These are phyloP conservation scores for Hypocryptadius cinnamomeus DNA, from an alignment of 2,113 vertebrate genomes.

Conservation along the genomic window DNA sequence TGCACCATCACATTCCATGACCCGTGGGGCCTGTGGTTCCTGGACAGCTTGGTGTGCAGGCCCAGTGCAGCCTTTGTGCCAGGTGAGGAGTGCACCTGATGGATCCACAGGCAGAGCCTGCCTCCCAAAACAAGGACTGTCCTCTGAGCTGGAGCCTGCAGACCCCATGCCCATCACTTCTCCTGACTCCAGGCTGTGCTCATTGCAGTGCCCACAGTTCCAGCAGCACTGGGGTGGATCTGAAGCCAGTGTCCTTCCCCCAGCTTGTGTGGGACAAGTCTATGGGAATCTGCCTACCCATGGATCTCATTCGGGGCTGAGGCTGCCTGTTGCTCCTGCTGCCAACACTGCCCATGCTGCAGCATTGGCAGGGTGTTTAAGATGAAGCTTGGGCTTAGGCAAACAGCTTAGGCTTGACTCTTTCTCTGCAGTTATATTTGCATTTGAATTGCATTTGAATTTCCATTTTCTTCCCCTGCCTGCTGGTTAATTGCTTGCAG, in stretches of 20 bases:
- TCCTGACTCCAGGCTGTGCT: background rate
- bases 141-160: background rate
- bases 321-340: background rate
- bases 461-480: constrained; percentile 4
- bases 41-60: background rate
- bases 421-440: constrained; percentile 34
- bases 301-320: background rate
- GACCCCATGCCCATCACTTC: background rate
- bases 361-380: background rate
- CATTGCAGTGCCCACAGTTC: background rate
- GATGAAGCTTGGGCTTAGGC: background rate
- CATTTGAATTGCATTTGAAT: constrained; percentile 14
- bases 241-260: background rate
- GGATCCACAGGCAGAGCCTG: background rate
- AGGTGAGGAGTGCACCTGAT: background rate
- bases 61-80: background rate
- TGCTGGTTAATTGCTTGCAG: constrained; percentile 1
- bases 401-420: constrained; percentile 9
- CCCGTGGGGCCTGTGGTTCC: background rate
- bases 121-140: background rate
- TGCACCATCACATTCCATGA: background rate
- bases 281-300: background rate
- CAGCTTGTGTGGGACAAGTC: fast-evolving
- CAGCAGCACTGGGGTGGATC: background rate
- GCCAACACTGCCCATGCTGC: background rate